phyloP scores from a whole-genome alignment of 2,797 vertebrate species.

The Macrochelys suwanniensis region DNA sequence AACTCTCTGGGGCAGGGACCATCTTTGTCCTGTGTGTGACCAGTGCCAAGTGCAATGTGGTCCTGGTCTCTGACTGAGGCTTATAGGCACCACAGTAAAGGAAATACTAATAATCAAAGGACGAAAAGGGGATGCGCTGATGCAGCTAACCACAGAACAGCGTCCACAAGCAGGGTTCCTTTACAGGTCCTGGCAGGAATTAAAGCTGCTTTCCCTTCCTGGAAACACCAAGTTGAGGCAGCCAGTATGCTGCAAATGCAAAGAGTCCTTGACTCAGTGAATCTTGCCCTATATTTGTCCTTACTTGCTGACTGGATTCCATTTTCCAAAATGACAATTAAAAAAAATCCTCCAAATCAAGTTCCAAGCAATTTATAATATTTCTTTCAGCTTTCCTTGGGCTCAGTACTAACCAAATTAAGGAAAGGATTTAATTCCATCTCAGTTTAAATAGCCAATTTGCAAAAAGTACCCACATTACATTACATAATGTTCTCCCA shows the following conservation, averaged over 20 bases:
- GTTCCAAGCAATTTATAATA: not conserved
- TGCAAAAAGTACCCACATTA: slow-evolving; percentile 14
- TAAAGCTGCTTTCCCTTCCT: not conserved
- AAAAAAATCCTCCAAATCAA: not conserved
- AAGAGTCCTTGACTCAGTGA: not conserved
- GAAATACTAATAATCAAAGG: not conserved
- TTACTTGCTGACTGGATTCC: not conserved
- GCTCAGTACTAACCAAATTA: not conserved
- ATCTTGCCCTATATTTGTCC: not conserved
- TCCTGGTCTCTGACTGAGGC: not conserved
- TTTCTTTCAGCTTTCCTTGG: slow-evolving; percentile 29
- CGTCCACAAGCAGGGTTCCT: not conserved
- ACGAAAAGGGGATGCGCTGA: not conserved
- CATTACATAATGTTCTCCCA: not conserved
- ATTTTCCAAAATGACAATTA: slow-evolving; percentile 16
- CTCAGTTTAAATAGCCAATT: slow-evolving; percentile 33
- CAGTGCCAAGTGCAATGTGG: not conserved
- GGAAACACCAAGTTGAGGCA: not conserved
- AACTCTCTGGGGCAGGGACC: too few species aligned
- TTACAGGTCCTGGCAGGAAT: not conserved
- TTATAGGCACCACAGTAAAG: not conserved
- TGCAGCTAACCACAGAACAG: not conserved
- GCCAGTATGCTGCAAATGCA: not conserved
- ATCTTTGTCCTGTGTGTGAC: too few species aligned
- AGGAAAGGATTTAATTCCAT: slow-evolving; percentile 16